Evolutionary conservation across 2,113 vertebrate genomes (phyloP).

Genomic region (Marcusenius ussheri): DNA sequence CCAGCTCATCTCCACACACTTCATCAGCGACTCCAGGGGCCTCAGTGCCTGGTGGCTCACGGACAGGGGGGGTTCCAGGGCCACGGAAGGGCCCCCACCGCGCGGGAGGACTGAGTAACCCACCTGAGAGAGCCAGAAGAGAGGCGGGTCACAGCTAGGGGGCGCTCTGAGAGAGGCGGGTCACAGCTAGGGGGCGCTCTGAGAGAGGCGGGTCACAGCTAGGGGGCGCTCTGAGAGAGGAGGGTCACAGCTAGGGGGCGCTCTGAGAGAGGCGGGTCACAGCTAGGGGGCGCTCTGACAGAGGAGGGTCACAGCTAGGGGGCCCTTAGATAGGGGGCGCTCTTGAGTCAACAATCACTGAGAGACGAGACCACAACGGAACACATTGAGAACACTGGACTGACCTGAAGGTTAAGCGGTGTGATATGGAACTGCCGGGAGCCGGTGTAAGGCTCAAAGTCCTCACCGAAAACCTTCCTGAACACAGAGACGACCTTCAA

Average conservation of each 20-base stretch:
- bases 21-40: constrained; percentile 87
- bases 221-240: background rate
- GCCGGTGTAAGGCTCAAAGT: constrained; percentile 67
- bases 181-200: too few relatives aligned
- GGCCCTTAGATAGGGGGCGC: background rate
- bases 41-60: constrained; percentile 80
- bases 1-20: constrained; percentile 94
- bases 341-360: background rate
- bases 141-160: background rate
- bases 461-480: constrained; percentile 72
- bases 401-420: constrained; percentile 85
- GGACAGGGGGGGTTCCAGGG: constrained; percentile 64
- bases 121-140: constrained; percentile 54
- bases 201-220: too few relatives aligned
- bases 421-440: constrained; percentile 83
- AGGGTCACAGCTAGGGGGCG: background rate
- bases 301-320: background rate
- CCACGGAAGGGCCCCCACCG: constrained; percentile 59
- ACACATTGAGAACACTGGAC: background rate
- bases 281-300: background rate
- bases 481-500: constrained; percentile 75
- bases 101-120: constrained; percentile 87
- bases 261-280: background rate
- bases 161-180: background rate
- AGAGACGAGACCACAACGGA: background rate